Evolutionary conservation across 2,113 vertebrate species (phyloP), one percentile per base, ranked within the genome.

Genomic region (Ammodramus savannarum): DNA sequence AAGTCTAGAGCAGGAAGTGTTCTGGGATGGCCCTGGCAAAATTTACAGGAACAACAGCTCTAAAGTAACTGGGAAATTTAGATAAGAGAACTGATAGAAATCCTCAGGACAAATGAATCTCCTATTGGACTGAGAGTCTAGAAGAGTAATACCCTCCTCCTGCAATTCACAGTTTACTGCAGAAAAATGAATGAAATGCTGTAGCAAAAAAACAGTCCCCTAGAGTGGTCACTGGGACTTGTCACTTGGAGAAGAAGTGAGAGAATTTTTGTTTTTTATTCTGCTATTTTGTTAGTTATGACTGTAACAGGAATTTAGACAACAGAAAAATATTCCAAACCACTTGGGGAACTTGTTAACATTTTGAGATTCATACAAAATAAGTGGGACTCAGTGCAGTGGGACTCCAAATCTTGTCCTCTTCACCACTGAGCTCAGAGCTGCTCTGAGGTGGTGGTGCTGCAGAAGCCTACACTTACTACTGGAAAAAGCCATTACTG

Each of bases 11-110:
- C 79, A 89, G 77, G 74, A 93, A 95, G 61, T 69, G 48, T 19
- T 85, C 71, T 83, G 90, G 90, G 68, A 89, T 75, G 38, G 80
- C 54, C 90, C 73, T 54, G 32, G 55, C 46, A 74, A 88, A 85
- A 92, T 31, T 61, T 75, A 73, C 46, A 84, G 89, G 54, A 93
- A 90, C 19, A 91, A 83, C 81, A 94, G 61, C 57, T 91, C 61
- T 34, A 66, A 74, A 96, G 21, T 55, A 72, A 87, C 29, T 44
- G 43, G 38, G 91, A 90, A 52, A 54, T 46, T 52, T 51, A 91
- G 58, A n/a, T 83, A 58, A 94, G 29, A 94, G 13, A 84, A 48
- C 6, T 34, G 32, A 87, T 72, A 58, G 1, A 80, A 65, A 63
- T 46, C 49, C 58, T 54, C 27, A 36, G 32, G 20, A 69, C 27